These are phyloP conservation scores for Drosophila acutilabella DNA, from an alignment of 2,888 invertebrate genomes.

Conservation along the genomic window DNA sequence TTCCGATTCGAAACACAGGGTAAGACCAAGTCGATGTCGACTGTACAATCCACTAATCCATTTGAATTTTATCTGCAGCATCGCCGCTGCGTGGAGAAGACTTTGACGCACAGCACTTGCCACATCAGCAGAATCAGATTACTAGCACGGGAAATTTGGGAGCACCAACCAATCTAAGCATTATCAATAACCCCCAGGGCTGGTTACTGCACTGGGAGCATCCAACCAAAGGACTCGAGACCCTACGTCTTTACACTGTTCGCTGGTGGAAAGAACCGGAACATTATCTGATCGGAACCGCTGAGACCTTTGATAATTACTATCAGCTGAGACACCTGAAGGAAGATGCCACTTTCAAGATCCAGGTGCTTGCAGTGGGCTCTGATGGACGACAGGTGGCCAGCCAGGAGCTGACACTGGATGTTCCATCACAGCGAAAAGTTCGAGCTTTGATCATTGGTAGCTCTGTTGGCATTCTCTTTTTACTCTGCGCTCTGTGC, in stretches of 20 bases:
- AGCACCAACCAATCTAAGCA: constrained; percentile 89
- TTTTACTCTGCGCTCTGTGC: constrained; percentile 88
- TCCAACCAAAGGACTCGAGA: constrained; percentile 87
- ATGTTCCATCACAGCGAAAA: constrained; percentile 90
- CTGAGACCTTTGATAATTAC: constrained; percentile 90
- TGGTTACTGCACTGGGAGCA: constrained; percentile 91
- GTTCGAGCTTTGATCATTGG: constrained; percentile 90
- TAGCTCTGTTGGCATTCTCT: constrained; percentile 89
- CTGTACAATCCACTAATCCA: no score
- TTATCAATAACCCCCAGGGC: constrained; percentile 90
- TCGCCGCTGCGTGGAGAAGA: constrained; percentile 53
- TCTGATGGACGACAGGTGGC: constrained; percentile 87
- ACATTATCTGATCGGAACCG: constrained; percentile 88
- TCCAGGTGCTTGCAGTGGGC: constrained; percentile 90
- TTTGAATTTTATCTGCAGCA: constrained; percentile 22
- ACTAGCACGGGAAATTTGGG: constrained; percentile 60
- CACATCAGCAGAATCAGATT: constrained; percentile 53
- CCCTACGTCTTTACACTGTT: constrained; percentile 88
- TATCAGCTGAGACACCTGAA: constrained; percentile 89
- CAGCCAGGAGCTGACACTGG: constrained; percentile 88
- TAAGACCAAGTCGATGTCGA: constrained; percentile 40
- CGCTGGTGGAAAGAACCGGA: constrained; percentile 90
- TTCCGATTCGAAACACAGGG: constrained; percentile 90
- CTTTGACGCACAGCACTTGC: constrained; percentile 55
- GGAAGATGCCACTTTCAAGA: constrained; percentile 90